These are phyloP conservation scores for Dendroctonus ponderosae DNA, from an alignment of 1,140 invertebrate genomes.

Conservation along the genomic window DNA sequence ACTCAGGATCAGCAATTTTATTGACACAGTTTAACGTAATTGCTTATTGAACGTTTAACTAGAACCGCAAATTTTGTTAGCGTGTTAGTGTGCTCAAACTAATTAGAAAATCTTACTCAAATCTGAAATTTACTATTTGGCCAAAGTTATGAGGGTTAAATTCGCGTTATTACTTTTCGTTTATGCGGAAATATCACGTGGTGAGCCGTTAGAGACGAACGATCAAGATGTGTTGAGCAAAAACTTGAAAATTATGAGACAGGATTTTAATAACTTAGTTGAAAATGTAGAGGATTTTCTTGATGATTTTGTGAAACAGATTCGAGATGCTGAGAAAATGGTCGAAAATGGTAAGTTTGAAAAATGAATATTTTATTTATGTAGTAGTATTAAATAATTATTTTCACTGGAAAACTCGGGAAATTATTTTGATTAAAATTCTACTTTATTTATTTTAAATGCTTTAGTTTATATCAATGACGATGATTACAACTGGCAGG, in stretches of 20 bases:
- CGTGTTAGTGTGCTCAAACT: neutral
- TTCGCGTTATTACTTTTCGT: neutral
- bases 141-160: neutral
- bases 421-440: neutral
- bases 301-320: constrained; percentile 14
- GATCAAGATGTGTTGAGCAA: neutral
- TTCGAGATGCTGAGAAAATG: constrained; percentile 3
- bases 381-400: neutral
- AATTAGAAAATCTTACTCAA: neutral
- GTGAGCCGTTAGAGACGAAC: too few species aligned
- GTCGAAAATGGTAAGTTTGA: neutral
- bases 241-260: constrained; percentile 23
- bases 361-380: neutral
- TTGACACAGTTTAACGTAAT: too few species aligned
- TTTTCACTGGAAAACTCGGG: neutral
- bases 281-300: constrained; percentile 24
- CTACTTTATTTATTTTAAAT: neutral
- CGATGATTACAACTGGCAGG: constrained; percentile 15
- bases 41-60: neutral
- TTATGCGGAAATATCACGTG: neutral
- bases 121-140: neutral
- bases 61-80: neutral
- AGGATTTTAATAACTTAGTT: constrained; percentile 23
- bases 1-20: too few species aligned
- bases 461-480: constrained; percentile 5